Percentiles rank a stretch among this genome's conserved stretches.
These are phyloP conservation scores for Drosophila recens DNA, from an alignment of 2,888 invertebrate genomes.

Conservation along the genomic window DNA sequence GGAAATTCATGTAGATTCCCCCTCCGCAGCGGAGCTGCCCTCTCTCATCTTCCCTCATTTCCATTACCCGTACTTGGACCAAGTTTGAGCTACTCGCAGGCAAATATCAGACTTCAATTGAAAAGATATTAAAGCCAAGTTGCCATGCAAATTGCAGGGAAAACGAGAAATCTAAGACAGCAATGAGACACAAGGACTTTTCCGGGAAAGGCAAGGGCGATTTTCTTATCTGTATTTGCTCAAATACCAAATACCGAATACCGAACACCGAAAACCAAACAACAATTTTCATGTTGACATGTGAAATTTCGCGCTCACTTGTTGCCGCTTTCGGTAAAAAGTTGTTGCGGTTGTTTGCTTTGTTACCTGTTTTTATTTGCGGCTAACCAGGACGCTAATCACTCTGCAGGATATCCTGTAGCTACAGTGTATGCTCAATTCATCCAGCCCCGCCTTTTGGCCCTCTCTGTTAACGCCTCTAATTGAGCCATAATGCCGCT, in stretches of 20 bases:
- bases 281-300: conserved; percentile 57
- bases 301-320: conserved; percentile 66
- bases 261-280: not conserved
- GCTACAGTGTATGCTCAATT: not conserved
- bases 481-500: conserved; percentile 67
- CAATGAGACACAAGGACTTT: conserved; percentile 50
- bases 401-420: conserved; percentile 48
- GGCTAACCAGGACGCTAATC: conserved; percentile 58
- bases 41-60: not conserved
- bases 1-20: conserved; percentile 27
- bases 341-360: conserved; percentile 14
- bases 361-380: conserved; percentile 22
- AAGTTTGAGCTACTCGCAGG: conserved; percentile 20
- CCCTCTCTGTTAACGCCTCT: conserved; percentile 42
- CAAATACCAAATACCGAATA: conserved; percentile 10
- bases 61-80: not conserved
- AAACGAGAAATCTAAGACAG: conserved; percentile 10
- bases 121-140: conserved; percentile 28
- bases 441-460: not conserved
- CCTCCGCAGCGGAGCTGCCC: too few relatives aligned
- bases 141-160: conserved; percentile 10
- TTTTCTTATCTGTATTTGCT: conserved; percentile 39
- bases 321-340: conserved; percentile 30
- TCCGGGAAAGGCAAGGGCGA: conserved; percentile 32
- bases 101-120: conserved; percentile 38